Percentiles rank a stretch among this genome's conserved stretches.
Evolutionary conservation across 2,888 invertebrate genomes (phyloP).

Genomic region (Zaprionus bogoriensis): DNA sequence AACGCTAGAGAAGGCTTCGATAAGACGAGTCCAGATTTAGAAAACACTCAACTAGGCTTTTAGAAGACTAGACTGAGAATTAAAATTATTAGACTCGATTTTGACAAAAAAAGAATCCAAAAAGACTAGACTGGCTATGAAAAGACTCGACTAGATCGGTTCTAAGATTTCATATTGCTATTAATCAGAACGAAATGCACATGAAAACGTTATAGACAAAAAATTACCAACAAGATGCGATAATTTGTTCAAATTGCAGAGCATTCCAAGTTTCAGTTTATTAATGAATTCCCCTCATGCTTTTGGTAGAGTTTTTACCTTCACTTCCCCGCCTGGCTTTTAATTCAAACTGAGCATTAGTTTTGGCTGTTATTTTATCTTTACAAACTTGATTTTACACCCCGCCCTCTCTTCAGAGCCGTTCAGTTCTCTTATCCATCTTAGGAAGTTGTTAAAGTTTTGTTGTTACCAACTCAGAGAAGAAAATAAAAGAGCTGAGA

Average conservation of each 20-base stretch:
- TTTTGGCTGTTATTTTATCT: slow-evolving; percentile 34
- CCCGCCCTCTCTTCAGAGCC: slow-evolving; percentile 5
- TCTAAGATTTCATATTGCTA: no score
- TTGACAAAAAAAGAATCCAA: no score
- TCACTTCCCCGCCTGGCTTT: background rate
- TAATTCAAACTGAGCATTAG: background rate
- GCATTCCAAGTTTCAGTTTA: background rate
- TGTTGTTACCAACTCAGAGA: slow-evolving; percentile 31
- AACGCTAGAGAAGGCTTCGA: no score
- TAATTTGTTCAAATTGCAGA: background rate
- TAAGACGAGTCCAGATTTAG: no score
- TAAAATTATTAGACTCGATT: no score
- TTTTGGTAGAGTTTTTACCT: no score
- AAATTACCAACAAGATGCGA: background rate
- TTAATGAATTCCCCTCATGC: background rate
- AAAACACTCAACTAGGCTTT: no score
- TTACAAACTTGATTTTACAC: slow-evolving; percentile 47
- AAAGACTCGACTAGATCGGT: no score
- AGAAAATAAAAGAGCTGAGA: slow-evolving; percentile 50
- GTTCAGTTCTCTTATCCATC: slow-evolving; percentile 56
- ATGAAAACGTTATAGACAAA: background rate
- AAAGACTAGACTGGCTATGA: no score
- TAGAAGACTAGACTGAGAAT: no score
- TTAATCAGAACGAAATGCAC: background rate
- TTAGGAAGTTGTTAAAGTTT: slow-evolving; percentile 69